A percentile compares a stretch with the other conserved stretches of the same genome.
phyloP scores from a whole-genome alignment of 1,140 invertebrate genomes.

The Drosophila nannoptera region DNA sequence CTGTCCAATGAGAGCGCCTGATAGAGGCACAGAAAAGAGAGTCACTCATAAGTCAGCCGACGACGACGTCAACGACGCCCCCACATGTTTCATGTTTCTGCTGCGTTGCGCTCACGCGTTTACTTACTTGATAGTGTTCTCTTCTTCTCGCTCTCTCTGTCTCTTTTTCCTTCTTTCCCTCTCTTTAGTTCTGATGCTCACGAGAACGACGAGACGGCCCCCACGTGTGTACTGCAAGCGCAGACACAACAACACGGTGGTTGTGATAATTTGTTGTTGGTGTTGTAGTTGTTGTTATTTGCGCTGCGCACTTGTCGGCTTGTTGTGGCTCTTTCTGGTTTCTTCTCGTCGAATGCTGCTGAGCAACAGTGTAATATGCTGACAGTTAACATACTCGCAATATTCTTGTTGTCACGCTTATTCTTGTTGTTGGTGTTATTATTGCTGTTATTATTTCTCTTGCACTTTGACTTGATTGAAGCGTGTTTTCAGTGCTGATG shows the following conservation, averaged over 20 bases:
- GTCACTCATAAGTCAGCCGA: constrained; percentile 40
- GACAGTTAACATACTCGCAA: constrained; percentile 49
- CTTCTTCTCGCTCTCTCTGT: constrained; percentile 16
- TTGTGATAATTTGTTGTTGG: constrained; percentile 36
- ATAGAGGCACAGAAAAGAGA: constrained; percentile 19
- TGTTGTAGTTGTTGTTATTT: constrained; percentile 38
- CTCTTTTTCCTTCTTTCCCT: neutral
- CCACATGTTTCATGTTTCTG: constrained; percentile 45
- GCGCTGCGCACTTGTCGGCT: constrained; percentile 55
- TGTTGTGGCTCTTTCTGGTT: constrained; percentile 54
- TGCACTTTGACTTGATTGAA: constrained; percentile 63
- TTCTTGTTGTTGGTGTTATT: constrained; percentile 25
- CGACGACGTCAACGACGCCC: constrained; percentile 57
- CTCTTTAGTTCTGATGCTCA: constrained; percentile 11
- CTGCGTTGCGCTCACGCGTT: constrained; percentile 31
- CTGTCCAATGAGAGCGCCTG: constrained; percentile 20
- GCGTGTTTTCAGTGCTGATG: constrained; percentile 33
- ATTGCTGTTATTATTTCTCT: constrained; percentile 32
- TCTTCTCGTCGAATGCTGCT: constrained; percentile 30
- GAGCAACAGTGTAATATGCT: constrained; percentile 50
- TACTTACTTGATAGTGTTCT: neutral
- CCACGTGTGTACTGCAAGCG: constrained; percentile 55
- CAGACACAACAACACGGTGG: constrained; percentile 52
- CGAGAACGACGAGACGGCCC: constrained; percentile 35
- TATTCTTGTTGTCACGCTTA: constrained; percentile 7